Percentiles rank a stretch among this genome's conserved stretches.
Evolutionary conservation across 2,888 invertebrate species (phyloP).

Genomic region (Oeneis ivallda): DNA sequence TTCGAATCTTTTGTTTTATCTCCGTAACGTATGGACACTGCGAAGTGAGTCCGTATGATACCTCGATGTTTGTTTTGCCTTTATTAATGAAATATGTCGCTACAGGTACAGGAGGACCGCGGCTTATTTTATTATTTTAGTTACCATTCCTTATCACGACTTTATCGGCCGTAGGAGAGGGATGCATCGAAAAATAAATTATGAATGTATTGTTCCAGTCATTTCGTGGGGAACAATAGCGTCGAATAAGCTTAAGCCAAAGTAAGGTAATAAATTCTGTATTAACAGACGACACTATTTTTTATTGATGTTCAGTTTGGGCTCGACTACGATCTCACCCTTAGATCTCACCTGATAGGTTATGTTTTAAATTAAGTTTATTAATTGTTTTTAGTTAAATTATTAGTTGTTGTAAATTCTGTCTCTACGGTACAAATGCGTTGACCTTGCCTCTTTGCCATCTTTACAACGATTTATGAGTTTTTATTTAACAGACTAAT

Average conservation of each 20-base stretch:
- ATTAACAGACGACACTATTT: constrained; percentile 57
- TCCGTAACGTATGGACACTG: constrained; percentile 80
- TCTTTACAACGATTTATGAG: too few species aligned
- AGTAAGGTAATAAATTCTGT: constrained; percentile 71
- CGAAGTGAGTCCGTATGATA: constrained; percentile 80
- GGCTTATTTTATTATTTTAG: constrained; percentile 80
- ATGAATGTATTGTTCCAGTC: constrained; percentile 77
- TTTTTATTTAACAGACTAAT: too few species aligned
- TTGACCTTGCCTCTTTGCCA: too few species aligned
- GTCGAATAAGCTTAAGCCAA: constrained; percentile 70
- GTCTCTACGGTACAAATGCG: too few species aligned
- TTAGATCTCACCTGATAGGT: background rate
- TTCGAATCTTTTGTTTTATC: constrained; percentile 80
- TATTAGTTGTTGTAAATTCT: too few species aligned
- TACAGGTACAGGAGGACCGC: constrained; percentile 58
- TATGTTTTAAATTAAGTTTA: too few species aligned
- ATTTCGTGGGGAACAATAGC: constrained; percentile 75
- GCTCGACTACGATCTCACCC: background rate
- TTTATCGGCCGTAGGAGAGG: constrained; percentile 76
- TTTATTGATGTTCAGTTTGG: constrained; percentile 34
- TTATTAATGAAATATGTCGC: constrained; percentile 82
- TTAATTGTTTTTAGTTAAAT: too few species aligned
- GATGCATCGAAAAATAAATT: constrained; percentile 79
- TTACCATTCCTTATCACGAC: constrained; percentile 82
- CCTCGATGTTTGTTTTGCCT: constrained; percentile 74